Evolutionary conservation across 2,888 invertebrate genomes (phyloP).

Genomic region (Notodonta ziczac): DNA sequence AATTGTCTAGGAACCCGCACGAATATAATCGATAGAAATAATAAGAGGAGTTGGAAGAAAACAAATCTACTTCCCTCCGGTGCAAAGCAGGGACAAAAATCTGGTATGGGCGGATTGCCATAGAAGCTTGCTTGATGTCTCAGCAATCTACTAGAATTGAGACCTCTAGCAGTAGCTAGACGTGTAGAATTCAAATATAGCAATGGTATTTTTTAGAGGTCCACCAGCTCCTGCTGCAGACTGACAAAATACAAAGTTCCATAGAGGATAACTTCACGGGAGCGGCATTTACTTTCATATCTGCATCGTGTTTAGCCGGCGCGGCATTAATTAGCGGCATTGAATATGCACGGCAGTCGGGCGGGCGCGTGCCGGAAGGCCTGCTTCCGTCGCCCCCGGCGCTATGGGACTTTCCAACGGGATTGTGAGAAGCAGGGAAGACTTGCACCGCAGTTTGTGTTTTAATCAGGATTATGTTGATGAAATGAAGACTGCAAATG

Average conservation of each 20-base stretch:
- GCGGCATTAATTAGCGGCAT: slow-evolving; percentile 62
- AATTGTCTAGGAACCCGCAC: no score
- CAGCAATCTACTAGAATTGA: no score
- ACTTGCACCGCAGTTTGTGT: slow-evolving; percentile 6
- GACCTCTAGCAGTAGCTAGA: no score
- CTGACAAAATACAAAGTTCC: neutral
- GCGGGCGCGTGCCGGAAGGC: slow-evolving; percentile 62
- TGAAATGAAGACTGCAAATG: neutral
- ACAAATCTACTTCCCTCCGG: no score
- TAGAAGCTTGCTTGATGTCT: no score
- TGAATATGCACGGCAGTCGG: slow-evolving; percentile 59
- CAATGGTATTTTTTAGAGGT: neutral
- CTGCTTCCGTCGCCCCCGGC: slow-evolving; percentile 61
- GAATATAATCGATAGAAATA: no score
- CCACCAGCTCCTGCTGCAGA: neutral
- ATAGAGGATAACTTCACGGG: slow-evolving; percentile 13
- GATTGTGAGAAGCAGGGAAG: slow-evolving; percentile 34
- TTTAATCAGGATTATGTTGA: neutral
- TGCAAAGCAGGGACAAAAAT: no score
- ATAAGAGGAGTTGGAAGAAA: no score
- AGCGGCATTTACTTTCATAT: slow-evolving; percentile 31
- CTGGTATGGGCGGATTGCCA: no score
- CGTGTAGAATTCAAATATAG: no score
- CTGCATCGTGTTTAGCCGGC: slow-evolving; percentile 19
- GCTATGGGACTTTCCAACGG: slow-evolving; percentile 53